Evolutionary conservation across 2,113 vertebrate genomes (phyloP).

Genomic region (Neotoma lepida): DNA sequence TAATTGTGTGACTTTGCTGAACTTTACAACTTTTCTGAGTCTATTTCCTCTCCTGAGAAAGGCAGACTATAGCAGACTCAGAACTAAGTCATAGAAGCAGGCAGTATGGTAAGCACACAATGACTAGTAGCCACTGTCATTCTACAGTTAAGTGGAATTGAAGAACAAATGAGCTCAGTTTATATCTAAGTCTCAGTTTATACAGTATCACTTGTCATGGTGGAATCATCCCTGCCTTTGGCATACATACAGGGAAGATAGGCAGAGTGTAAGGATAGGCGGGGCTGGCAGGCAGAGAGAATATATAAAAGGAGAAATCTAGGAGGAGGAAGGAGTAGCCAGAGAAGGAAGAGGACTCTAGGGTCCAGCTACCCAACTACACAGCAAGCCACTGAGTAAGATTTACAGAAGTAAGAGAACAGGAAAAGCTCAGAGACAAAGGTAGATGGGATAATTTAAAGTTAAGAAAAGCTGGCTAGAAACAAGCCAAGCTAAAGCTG

Average conservation of each 20-base stretch:
- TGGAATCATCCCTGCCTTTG: not conserved
- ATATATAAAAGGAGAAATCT: too few relatives aligned
- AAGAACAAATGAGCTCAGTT: conserved; percentile 1
- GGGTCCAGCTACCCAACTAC: too few relatives aligned
- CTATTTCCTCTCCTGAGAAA: conserved; percentile 45
- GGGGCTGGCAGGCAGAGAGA: too few relatives aligned
- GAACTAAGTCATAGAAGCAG: conserved; percentile 11
- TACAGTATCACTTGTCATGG: not conserved
- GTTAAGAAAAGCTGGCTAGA: too few relatives aligned
- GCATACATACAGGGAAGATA: not conserved
- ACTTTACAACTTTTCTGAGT: conserved; percentile 34
- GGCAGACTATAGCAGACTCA: not conserved
- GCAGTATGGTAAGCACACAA: not conserved
- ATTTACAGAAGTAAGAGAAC: too few relatives aligned
- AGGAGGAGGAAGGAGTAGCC: too few relatives aligned
- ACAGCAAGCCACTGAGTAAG: too few relatives aligned
- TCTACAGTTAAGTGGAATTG: not conserved
- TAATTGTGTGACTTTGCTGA: not conserved
- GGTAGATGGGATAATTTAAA: too few relatives aligned
- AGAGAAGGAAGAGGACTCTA: too few relatives aligned
- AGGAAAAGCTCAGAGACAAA: too few relatives aligned
- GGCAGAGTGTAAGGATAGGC: not conserved
- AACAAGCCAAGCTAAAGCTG: too few relatives aligned
- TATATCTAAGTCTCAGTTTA: conserved; percentile 20
- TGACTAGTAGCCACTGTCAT: not conserved